A percentile compares a stretch with the other conserved stretches of the same genome.
Evolutionary conservation across 1,140 invertebrate species (phyloP).

Genomic region (Uloborus diversus): DNA sequence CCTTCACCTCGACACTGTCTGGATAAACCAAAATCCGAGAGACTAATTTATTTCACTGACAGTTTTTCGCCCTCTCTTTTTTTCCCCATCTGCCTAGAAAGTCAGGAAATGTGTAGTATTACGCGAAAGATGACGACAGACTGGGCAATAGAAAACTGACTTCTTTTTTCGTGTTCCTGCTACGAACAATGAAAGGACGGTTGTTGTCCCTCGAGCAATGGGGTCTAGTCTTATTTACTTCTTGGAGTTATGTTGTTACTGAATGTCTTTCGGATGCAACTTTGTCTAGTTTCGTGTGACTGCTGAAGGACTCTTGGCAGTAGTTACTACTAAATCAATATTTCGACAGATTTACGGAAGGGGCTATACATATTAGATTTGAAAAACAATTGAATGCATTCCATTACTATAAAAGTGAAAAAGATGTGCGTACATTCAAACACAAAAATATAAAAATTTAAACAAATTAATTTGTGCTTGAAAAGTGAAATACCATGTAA

Average conservation of each 20-base stretch:
- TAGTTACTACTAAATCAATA: no score
- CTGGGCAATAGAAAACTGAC: constrained; percentile 4
- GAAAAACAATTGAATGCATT: no score
- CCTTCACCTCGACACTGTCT: constrained; percentile 24
- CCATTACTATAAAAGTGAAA: no score
- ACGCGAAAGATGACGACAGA: constrained; percentile 6
- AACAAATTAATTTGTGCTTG: no score
- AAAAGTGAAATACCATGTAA: no score
- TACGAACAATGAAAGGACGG: constrained; percentile 2
- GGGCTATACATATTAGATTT: no score
- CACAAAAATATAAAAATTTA: no score
- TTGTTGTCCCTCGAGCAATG: constrained; percentile 4
- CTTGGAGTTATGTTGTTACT: background rate
- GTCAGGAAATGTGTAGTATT: constrained; percentile 41
- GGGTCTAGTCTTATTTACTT: background rate
- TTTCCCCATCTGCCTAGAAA: background rate
- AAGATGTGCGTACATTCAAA: no score
- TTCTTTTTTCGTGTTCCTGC: background rate
- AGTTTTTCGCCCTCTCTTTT: constrained; percentile 9
- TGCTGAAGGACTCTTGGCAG: no score
- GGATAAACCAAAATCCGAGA: constrained; percentile 35
- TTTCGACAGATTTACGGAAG: no score
- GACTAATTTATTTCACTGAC: constrained; percentile 45
- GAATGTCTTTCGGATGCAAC: background rate
- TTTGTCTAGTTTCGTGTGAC: no score